phyloP scores from a whole-genome alignment of 2,888 invertebrate species.

The Ornithoptera alexandrae region DNA sequence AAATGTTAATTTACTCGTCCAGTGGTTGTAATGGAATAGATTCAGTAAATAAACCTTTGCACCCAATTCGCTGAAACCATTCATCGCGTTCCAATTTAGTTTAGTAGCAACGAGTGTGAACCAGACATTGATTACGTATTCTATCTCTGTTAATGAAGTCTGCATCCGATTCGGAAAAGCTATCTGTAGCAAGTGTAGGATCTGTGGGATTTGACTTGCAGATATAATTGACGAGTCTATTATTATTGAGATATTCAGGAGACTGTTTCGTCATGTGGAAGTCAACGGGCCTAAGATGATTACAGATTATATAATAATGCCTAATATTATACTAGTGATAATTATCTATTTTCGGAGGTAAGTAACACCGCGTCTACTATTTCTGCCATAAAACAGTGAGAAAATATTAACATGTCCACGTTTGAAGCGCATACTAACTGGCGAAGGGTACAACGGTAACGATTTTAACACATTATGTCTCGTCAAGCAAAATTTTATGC shows the following conservation, averaged over 20 bases:
- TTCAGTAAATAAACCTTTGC: background rate
- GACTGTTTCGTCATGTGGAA: background rate
- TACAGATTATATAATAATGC: background rate
- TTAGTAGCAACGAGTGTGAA: conserved; percentile 19
- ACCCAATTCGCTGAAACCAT: conserved; percentile 3
- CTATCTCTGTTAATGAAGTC: conserved; percentile 25
- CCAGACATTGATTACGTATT: conserved; percentile 27
- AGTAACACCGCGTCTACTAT: no score
- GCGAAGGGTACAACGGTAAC: no score
- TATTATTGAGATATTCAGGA: background rate
- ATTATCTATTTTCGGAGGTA: no score
- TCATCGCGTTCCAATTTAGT: conserved; percentile 10
- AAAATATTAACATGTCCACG: no score
- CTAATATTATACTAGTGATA: no score
- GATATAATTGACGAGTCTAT: conserved; percentile 13
- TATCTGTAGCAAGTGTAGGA: conserved; percentile 15
- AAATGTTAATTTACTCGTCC: background rate
- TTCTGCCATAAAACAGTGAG: no score
- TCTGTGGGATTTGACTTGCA: conserved; percentile 23
- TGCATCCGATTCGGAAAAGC: conserved; percentile 26
- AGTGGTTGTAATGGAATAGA: background rate
- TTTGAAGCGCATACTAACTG: no score
- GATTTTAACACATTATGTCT: no score
- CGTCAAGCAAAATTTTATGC: no score
- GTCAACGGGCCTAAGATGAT: background rate